Conservation (phyloP, 2,888 invertebrate species). For the Auanema sp. region DNA sequence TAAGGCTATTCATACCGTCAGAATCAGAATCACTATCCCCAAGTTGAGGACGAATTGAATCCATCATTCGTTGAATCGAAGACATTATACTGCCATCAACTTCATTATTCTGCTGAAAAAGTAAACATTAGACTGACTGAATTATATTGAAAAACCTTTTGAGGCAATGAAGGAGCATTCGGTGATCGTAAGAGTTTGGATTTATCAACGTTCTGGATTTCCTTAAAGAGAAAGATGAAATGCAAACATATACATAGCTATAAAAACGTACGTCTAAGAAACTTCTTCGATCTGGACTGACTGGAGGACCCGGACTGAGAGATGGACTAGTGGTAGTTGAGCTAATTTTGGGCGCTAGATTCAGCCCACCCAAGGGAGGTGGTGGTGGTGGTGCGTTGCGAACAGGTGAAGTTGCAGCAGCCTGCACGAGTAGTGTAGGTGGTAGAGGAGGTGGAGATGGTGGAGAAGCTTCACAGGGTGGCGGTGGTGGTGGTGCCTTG, state of each 20-base stretch:
- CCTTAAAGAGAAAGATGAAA: no score
- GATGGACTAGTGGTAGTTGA: neutral
- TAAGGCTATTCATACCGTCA: no score
- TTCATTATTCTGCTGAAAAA: no score
- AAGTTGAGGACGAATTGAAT: no score
- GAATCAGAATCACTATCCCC: no score
- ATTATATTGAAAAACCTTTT: no score
- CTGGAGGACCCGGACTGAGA: neutral
- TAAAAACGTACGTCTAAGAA: slow-evolving; percentile 10
- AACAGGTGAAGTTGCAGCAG: neutral
- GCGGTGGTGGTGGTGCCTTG: slow-evolving; percentile 8
- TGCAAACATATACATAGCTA: no score
- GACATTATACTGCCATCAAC: no score
- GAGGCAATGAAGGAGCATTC: no score
- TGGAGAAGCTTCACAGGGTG: no score
- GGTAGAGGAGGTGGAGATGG: slow-evolving; percentile 10
- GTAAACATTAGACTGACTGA: no score
- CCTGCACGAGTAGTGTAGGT: neutral
- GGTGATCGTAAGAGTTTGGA: slow-evolving; percentile 14
- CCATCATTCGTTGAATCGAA: no score
- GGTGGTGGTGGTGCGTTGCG: slow-evolving; percentile 5
- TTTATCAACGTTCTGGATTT: slow-evolving; percentile 17
- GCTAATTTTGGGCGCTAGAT: slow-evolving; percentile 6
- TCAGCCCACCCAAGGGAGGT: neutral
- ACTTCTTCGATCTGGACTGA: slow-evolving; percentile 9